These are phyloP conservation scores for Sitophilus oryzae DNA, from an alignment of 1,140 invertebrate genomes.

Conservation along the genomic window DNA sequence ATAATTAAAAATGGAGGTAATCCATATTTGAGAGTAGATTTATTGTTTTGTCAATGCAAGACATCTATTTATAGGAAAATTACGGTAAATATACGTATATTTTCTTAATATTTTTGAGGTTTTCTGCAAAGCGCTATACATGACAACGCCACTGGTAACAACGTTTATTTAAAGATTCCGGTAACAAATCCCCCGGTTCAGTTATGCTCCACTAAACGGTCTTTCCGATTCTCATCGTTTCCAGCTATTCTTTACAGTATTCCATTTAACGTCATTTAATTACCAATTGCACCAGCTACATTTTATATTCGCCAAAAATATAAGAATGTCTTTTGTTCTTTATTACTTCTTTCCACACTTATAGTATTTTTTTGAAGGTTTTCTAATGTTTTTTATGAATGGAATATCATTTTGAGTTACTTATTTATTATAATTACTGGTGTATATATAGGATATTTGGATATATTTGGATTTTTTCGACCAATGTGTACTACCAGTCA, in stretches of 20 bases:
- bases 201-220: not conserved
- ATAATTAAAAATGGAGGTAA: too few relatives aligned
- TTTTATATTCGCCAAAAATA: conserved; percentile 7
- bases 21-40: too few relatives aligned
- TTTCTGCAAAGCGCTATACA: not conserved
- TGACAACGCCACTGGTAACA: conserved; percentile 7
- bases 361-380: too few relatives aligned
- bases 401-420: too few relatives aligned
- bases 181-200: conserved; percentile 4
- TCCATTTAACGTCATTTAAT: conserved; percentile 8
- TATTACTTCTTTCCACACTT: not conserved
- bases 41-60: too few relatives aligned
- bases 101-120: not conserved
- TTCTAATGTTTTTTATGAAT: too few relatives aligned
- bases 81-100: too few relatives aligned
- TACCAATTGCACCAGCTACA: not conserved
- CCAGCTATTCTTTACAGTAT: not conserved
- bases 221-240: conserved; percentile 9
- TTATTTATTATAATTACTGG: too few relatives aligned
- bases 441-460: too few relatives aligned
- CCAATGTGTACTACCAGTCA: too few relatives aligned
- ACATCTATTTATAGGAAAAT: too few relatives aligned
- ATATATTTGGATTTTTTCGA: too few relatives aligned
- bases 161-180: conserved; percentile 2
- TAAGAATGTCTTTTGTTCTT: not conserved